Base-by-base conservation (phyloP, 2,797 vertebrate species). In the Rhinogobio ventralis region DNA sequence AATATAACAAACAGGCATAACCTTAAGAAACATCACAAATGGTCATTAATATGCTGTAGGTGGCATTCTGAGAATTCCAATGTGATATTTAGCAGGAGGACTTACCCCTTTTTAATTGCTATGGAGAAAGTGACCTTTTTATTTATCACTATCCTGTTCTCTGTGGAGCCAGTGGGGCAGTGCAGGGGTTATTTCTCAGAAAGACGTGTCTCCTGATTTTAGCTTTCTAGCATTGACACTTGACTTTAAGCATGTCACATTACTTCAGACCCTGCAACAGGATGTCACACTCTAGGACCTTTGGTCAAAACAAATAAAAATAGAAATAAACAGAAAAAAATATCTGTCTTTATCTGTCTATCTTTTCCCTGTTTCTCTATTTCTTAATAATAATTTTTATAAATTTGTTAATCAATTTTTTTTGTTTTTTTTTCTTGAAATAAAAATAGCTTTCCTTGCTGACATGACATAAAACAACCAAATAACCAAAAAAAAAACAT, bases 1-100 rank as follows among this genome's bases (percentile, higher is more conserved):
- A 87, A 69, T 46, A 36, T 25, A 79, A 72, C 67, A 84, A 79
- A 64, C 67, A 33, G 84, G 80, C 78, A 79, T 90, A 91, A 91
- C 88, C 90, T 91, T 90, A 88, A 88, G 87, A 90, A 86, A 84
- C 88, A 88, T 89, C 85, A 76, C 87, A 89, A 75, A 60, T 77
- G 85, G 87, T 93, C 91, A 93, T 95, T 93, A 93, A 89, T 89
- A 89, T 83, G 88, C 90, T 81, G 88, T 85, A 84, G 88, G 81
- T 92, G 91, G 86, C 90, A 92, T 92, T 92, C 83, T 82, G 82
- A 39, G 82, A 82, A 86, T 89, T 85, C 78, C 83, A 85, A 90
- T 75, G 88, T 92, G 90, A 92, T 93, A 93, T 95, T 94, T 93
- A 90, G 90, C 86, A 81, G 87, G 87, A 85, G 86, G 82, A 90